Evolutionary conservation across 2,888 invertebrate genomes (phyloP), one percentile per base, ranked within the genome.

Genomic region (Synergus umbraculus): DNA sequence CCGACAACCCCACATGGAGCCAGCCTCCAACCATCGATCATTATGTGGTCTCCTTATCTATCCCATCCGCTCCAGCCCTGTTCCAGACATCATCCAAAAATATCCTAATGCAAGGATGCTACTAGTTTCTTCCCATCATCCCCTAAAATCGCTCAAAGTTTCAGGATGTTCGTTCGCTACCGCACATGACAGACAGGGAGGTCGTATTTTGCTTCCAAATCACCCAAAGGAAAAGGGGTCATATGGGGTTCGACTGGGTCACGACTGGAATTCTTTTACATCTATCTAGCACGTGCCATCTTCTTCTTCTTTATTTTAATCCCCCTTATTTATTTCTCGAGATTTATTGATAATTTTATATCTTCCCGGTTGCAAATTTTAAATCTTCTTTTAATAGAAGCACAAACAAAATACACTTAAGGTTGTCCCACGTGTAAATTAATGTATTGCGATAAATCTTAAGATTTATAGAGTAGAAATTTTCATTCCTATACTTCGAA

Each of bases 241-340:
- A 8, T 41, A 73, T n/a, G 37, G 54, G 54, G 73, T 73, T 73
- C n/a, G 29, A 54, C 73, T 54, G 73, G 37, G 73, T 54, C 37
- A 37, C 37, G n/a, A 54, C 29, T 29, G 10, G 49, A 54, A 37
- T 73, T 15, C 37, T 37, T 54, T 73, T 29, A n/a, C 15, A 15
- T 49, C 15, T 37, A 29, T 29, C 49, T 60, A 29, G 37, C 73
- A 73, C 49, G 73, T 73, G 37, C 73, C 73, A 29, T 29, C 29
- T 15, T 73, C 73, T 15, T 73, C 73, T 73, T 73, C 49, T 73
- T 18, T 49, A 54, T 29, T n/a, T 29, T 4, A 73, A 73, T 37
- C 73, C 9, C n/a, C 73, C 73, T 73, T 73, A 73, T 73, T 54
- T 54, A 73, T 54, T 37, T 15, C 73, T 73, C 54, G 15, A 15